Base-by-base conservation (phyloP, 1,140 invertebrate genomes). In the Octopus bimaculoides region DNA sequence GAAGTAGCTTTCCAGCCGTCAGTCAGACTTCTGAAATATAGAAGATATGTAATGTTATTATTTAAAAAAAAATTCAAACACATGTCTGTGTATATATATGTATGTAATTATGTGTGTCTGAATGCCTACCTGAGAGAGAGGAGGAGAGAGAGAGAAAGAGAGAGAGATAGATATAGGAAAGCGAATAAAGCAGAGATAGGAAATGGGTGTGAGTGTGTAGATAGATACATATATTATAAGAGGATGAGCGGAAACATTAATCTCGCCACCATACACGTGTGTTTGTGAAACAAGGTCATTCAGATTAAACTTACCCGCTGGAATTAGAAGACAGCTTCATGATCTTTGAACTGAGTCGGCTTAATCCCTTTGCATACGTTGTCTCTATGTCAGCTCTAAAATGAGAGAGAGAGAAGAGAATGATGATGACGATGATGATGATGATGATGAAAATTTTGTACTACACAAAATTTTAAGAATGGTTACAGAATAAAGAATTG, bases 1-100 rank as follows among this genome's bases (percentile, higher is more conserved):
- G 95, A 95, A 75, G 96, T 95, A 82, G 94, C 93, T 89, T 95
- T 94, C 96, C 96, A 97, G 80, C 96, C 95, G 82, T 96, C 94
- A 79, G 94, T 94, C 75, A 97, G 92, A 77, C 94, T 95, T 14
- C 96, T 91, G 82, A 0, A 86, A 85, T 61, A 56, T 66, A 41
- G 61, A 84, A 54, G 55, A 77, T 17, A 77, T 54, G 61, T 75
- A 75, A 54, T 52, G 61, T 75, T 52, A 53, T 78, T 26, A 78
- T 69, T 26, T 17, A 2, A 4, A 54, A n/a, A 54, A n/a, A 78
- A 7, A 66, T 41, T 41, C 26, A 41, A 41, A 41, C 26, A 41
- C 26, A 41, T 41, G 26, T 41, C 26, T 41, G 26, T 41, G 26
- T 41, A 2, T 41, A 41, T 41, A 3, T 41, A 41, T 41, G 26